phyloP scores from a whole-genome alignment of 2,797 vertebrate genomes.

The Tapera naevia region DNA sequence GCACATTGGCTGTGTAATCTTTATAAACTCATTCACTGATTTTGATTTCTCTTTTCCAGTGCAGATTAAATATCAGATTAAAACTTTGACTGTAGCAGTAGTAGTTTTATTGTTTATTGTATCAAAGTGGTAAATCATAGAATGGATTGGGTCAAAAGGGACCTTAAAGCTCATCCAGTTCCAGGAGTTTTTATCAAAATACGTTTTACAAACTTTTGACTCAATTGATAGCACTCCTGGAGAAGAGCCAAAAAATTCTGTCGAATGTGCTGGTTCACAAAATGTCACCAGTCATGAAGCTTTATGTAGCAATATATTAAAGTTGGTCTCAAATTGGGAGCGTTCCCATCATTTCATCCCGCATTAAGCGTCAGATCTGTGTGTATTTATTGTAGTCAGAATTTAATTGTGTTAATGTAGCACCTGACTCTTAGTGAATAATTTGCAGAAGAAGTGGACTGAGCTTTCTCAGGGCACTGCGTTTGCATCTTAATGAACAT shows the following conservation, averaged over 20 bases:
- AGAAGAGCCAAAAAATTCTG: neutral
- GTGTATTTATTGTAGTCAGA: constrained; percentile 13
- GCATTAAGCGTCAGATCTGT: neutral
- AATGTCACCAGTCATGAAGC: neutral
- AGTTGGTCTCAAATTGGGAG: neutral
- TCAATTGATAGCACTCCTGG: neutral
- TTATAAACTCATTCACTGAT: neutral
- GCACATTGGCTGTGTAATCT: neutral
- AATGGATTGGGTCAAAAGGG: no score
- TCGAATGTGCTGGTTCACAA: neutral
- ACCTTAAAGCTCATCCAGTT: no score
- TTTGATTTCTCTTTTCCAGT: neutral
- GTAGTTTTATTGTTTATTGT: neutral
- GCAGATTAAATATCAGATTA: neutral
- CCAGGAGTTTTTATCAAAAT: neutral
- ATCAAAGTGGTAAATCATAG: neutral
- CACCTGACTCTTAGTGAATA: constrained; percentile 35
- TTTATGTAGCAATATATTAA: neutral
- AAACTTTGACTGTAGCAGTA: neutral
- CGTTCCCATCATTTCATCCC: neutral
- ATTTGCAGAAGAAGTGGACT: constrained; percentile 46
- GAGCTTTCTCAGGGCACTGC: constrained; percentile 42
- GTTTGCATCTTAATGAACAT: constrained; percentile 61
- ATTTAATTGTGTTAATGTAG: constrained; percentile 36
- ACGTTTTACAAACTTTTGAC: neutral